Conservation (phyloP, 2,113 vertebrate species). For the Lucifuga dentata region DNA sequence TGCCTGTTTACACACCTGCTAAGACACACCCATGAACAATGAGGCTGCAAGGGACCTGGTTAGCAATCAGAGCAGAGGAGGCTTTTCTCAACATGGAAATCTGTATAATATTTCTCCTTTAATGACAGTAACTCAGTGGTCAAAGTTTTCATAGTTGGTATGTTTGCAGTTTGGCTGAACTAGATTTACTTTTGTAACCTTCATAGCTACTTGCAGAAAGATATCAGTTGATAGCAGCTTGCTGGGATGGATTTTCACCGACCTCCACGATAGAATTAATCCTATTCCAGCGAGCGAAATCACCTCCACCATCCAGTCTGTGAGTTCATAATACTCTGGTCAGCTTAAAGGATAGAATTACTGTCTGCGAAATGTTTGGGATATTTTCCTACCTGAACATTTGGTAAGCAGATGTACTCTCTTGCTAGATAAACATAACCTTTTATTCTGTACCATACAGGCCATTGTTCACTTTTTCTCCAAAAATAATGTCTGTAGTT, state of each 20-base stretch:
- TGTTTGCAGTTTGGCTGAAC: not conserved
- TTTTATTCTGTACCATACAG: conserved; percentile 14
- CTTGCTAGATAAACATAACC: conserved; percentile 22
- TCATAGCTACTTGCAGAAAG: not conserved
- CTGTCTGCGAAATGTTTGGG: conserved; percentile 26
- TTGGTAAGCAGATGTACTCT: conserved; percentile 27
- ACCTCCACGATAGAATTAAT: not conserved
- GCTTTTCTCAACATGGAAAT: too few species aligned
- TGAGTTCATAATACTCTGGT: conserved; percentile 32
- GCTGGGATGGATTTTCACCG: not conserved
- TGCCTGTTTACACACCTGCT: too few species aligned
- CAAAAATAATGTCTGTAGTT: conserved; percentile 40
- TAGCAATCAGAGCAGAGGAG: too few species aligned
- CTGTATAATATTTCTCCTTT: too few species aligned
- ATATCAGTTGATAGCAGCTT: conserved; percentile 1
- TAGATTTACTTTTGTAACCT: not conserved
- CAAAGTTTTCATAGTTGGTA: too few species aligned
- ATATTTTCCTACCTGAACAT: conserved; percentile 16
- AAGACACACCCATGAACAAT: too few species aligned
- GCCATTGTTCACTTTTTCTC: conserved; percentile 32
- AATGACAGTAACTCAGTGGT: too few species aligned
- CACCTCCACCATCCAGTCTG: conserved; percentile 1
- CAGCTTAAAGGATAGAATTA: conserved; percentile 37
- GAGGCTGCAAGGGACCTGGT: too few species aligned
- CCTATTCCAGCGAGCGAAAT: conserved; percentile 1